Evolutionary conservation across 2,888 invertebrate species (phyloP).

Genomic region (Podotricha telesiphe): DNA sequence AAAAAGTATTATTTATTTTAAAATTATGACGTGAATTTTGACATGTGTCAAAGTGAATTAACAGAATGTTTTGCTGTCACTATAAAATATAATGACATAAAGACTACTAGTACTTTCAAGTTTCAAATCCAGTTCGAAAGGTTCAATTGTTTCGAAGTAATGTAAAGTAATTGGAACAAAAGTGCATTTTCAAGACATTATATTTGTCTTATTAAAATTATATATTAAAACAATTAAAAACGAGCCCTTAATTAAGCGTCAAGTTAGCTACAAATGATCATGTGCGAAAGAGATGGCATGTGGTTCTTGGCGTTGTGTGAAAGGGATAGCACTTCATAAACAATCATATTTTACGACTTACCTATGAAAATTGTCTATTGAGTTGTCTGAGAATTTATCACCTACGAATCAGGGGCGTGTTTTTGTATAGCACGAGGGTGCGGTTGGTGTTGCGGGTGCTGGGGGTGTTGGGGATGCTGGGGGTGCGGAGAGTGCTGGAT

Average conservation of each 20-base stretch:
- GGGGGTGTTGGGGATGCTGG: background rate
- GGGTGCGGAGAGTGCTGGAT: background rate
- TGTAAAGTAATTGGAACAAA: too few species aligned
- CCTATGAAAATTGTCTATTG: background rate
- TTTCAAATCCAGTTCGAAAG: too few species aligned
- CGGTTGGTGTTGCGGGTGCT: background rate
- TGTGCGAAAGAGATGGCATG: background rate
- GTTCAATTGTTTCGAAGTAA: too few species aligned
- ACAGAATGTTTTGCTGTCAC: too few species aligned
- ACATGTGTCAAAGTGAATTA: too few species aligned
- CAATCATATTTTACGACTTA: background rate
- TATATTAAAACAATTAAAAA: too few species aligned
- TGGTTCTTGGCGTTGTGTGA: background rate
- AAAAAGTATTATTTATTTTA: too few species aligned
- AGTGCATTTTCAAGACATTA: too few species aligned
- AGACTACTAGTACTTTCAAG: too few species aligned
- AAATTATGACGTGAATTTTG: too few species aligned
- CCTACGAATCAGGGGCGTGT: slow-evolving; percentile 46
- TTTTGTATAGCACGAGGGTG: slow-evolving; percentile 53
- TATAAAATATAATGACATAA: too few species aligned
- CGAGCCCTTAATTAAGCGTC: background rate
- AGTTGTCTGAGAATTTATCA: background rate
- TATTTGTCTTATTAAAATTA: too few species aligned
- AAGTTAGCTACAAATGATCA: background rate
- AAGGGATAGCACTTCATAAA: background rate